Evolutionary conservation across 2,888 invertebrate species (phyloP), one percentile per base, ranked within the genome.

Genomic region (Drosophila meridiana): DNA sequence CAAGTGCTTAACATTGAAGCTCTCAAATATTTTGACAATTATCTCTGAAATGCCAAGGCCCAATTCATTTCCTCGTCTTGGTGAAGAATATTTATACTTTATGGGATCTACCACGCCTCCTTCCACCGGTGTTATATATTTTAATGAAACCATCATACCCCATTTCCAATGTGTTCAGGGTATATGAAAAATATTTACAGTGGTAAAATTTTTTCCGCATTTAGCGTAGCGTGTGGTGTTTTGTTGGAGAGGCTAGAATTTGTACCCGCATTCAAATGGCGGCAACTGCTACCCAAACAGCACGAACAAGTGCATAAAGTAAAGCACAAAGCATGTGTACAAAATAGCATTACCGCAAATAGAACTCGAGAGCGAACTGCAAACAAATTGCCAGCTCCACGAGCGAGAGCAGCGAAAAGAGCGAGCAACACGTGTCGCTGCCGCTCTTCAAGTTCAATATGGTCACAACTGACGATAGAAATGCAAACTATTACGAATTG

Each of bases 371-470:
- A 64, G 79, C 53, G 28, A 13, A 57, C 8, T 53, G 53, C 36
- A 55, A 58, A 45, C 47, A 40, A 30, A 45, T 8, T 60, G 57
- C 20, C 45, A 50, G 43, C 63, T 32, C 38, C 48, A 8, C n/a
- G 20, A 38, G 7, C 6, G 62, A 48, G 63, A 43, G 45, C 2
- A 55, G 69, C 68, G 36, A 58, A 50, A 55, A 60, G 3, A 58
- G 69, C 66, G 43, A 58, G 43, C 57, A 60, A 73, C 84, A 87
- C 82, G 87, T 89, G 89, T 87, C 85, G 68, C 55, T 74, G 71
- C 59, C 34, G 50, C 60, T 56, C 40, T 74, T 84, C 82, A 89
- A 87, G 84, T 89, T 87, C 84, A 86, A 73, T 72, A 80, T 82
- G 82, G 82, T 73, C 69, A 14, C 69, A 61, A 79, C 68, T 70